phyloP scores from a whole-genome alignment of 2,797 vertebrate genomes.

The Okamejei kenojei region DNA sequence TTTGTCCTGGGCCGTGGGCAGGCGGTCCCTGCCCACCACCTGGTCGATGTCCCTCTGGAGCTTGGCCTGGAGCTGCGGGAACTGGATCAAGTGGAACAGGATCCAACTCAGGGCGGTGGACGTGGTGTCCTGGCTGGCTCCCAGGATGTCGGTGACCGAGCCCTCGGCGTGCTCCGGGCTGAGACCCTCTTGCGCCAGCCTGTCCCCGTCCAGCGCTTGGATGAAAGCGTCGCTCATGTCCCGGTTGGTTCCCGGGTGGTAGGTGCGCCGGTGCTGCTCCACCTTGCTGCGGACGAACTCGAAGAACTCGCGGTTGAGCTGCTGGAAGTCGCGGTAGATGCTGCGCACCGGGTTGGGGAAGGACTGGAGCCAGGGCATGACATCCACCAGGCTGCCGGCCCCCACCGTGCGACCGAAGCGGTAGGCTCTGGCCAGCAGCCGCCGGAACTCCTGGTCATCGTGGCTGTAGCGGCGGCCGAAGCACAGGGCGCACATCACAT shows the following conservation, averaged over 20 bases:
- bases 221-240: slow-evolving; percentile 70
- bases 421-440: slow-evolving; percentile 54
- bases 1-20: slow-evolving; percentile 58
- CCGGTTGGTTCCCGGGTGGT: slow-evolving; percentile 50
- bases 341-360: slow-evolving; percentile 71
- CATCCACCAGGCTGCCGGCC: slow-evolving; percentile 72
- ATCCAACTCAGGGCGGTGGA: slow-evolving; percentile 67
- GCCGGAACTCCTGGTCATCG: slow-evolving; percentile 63
- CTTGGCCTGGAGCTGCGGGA: slow-evolving; percentile 56
- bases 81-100: slow-evolving; percentile 62
- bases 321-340: slow-evolving; percentile 61
- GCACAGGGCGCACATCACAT: slow-evolving; percentile 70
- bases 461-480: slow-evolving; percentile 72
- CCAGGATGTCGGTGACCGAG: slow-evolving; percentile 64
- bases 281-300: slow-evolving; percentile 62
- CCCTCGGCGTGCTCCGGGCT: slow-evolving; percentile 55
- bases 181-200: slow-evolving; percentile 47
- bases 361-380: slow-evolving; percentile 70
- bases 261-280: slow-evolving; percentile 59
- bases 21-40: slow-evolving; percentile 58
- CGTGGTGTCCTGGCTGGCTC: slow-evolving; percentile 66
- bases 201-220: slow-evolving; percentile 48
- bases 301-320: slow-evolving; percentile 63
- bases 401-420: slow-evolving; percentile 69
- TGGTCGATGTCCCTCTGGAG: slow-evolving; percentile 61